Evolutionary conservation across 2,888 invertebrate genomes (phyloP), one percentile per base, ranked within the genome.

Genomic region (Mesorhabditis spiculigera): DNA sequence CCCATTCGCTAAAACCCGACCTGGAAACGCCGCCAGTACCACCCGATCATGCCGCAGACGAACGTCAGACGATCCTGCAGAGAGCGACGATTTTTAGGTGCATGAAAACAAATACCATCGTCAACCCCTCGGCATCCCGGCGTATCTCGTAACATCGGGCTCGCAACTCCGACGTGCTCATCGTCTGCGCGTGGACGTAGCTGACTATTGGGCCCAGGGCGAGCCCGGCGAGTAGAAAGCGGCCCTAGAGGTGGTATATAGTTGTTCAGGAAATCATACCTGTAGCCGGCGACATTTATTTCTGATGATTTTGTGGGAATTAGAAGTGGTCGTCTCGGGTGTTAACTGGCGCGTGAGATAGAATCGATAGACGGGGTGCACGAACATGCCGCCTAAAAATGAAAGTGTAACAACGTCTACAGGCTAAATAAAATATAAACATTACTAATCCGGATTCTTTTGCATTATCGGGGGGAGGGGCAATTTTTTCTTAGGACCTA

Each of bases 1-100:
- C 4, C 28, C 13, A 43, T 66, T 66, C 4, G 13, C 64, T 16
- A 10, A 64, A 64, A 41, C 13, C 58, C 10, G 43, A 66, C 66
- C 67, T 67, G 66, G 71, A 84, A 85, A 41, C 84, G 73, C 66
- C 76, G 77, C 84, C 84, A 84, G 71, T 85, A 85, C 85, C 85
- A 85, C 0, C 85, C 85, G 66, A 84, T 72, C 66, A 82, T 73
- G 16, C 82, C 84, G 65, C 76, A 74, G 5, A 75, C 71, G 5
- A 82, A 62, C 1, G 81, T 75, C 13, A 74, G 70, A 41, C 85
- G 82, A 68, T 84, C 84, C 82, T 83, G 70, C 45, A 76, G 45
- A 68, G 63, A 13, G 3, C 61, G 44, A 16, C 8, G 67, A 63
- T 63, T 43, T 42, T 41, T 10, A 63, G 10, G 6, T 13, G 5